These are phyloP conservation scores for Spea multiplicata DNA, from an alignment of 2,113 vertebrate genomes.

Conservation along the genomic window DNA sequence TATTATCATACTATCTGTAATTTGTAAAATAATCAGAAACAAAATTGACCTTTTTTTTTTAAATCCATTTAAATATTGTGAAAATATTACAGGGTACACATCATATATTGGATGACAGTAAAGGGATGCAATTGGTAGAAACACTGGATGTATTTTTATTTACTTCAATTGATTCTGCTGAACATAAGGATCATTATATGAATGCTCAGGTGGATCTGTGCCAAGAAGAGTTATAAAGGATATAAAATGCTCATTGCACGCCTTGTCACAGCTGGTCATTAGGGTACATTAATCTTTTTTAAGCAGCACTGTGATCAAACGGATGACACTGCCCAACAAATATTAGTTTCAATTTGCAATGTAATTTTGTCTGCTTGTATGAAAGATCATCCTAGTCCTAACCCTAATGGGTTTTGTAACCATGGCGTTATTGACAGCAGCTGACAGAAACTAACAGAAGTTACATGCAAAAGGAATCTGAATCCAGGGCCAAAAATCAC, in stretches of 20 bases:
- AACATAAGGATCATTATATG: slow-evolving; percentile 37
- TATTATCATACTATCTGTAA: no score
- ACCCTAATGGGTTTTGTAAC: slow-evolving; percentile 3
- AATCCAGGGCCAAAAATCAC: no score
- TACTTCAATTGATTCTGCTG: slow-evolving; percentile 29
- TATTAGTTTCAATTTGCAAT: slow-evolving; percentile 41
- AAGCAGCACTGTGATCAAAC: slow-evolving; percentile 33
- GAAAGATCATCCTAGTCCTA: slow-evolving; percentile 5
- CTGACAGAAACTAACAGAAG: slow-evolving; percentile 5
- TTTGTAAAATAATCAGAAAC: no score
- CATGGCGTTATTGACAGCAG: slow-evolving; percentile 21
- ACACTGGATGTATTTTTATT: slow-evolving; percentile 37
- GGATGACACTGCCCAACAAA: slow-evolving; percentile 39
- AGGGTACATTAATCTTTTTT: slow-evolving; percentile 38
- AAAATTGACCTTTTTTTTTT: no score
- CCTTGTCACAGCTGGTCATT: slow-evolving; percentile 39
- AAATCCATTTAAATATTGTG: no score
- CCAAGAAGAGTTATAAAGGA: slow-evolving; percentile 5
- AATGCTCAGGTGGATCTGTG: slow-evolving; percentile 36
- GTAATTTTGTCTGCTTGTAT: slow-evolving; percentile 35
- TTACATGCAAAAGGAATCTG: slow-evolving; percentile 5
- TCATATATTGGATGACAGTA: not conserved
- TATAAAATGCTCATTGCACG: slow-evolving; percentile 34
- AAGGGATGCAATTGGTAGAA: not conserved
- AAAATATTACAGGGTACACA: no score